Percentiles rank a stretch among this genome's conserved stretches.
phyloP scores from a whole-genome alignment of 2,797 vertebrate genomes.

The Poeciliopsis infans region DNA sequence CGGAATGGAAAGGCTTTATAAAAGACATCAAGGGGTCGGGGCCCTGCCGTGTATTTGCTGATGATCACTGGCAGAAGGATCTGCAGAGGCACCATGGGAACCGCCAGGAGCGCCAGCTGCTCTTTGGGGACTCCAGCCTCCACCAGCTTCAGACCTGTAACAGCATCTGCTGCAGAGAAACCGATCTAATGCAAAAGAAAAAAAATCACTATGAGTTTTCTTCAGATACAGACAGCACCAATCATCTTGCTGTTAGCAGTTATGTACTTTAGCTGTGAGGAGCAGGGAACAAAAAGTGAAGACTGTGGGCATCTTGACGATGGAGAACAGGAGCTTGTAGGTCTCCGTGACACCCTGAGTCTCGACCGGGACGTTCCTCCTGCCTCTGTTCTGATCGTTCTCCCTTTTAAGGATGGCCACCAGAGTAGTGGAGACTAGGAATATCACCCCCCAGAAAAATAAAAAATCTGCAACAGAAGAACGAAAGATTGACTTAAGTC shows the following conservation, averaged over 20 bases:
- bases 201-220: too few relatives aligned
- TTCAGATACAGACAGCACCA: background rate
- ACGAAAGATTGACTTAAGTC: background rate
- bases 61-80: constrained; percentile 94
- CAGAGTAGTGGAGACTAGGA: constrained; percentile 94
- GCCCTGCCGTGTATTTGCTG: constrained; percentile 97
- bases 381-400: constrained; percentile 67
- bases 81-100: constrained; percentile 98
- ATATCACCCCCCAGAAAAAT: constrained; percentile 95
- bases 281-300: constrained; percentile 92
- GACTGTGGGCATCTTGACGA: constrained; percentile 94
- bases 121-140: constrained; percentile 97
- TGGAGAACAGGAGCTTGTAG: constrained; percentile 89
- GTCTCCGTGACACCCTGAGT: constrained; percentile 93
- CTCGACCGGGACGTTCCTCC: constrained; percentile 82
- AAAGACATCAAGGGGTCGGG: constrained; percentile 91
- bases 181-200: constrained; percentile 85
- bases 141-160: constrained; percentile 95
- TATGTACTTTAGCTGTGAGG: constrained; percentile 91
- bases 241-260: background rate
- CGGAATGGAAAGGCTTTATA: constrained; percentile 97
- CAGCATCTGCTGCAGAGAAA: constrained; percentile 95
- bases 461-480: constrained; percentile 87
- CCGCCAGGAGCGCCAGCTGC: constrained; percentile 92
- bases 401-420: constrained; percentile 95